phyloP scores from a whole-genome alignment of 2,888 invertebrate species.

The Cephus spinipes region DNA sequence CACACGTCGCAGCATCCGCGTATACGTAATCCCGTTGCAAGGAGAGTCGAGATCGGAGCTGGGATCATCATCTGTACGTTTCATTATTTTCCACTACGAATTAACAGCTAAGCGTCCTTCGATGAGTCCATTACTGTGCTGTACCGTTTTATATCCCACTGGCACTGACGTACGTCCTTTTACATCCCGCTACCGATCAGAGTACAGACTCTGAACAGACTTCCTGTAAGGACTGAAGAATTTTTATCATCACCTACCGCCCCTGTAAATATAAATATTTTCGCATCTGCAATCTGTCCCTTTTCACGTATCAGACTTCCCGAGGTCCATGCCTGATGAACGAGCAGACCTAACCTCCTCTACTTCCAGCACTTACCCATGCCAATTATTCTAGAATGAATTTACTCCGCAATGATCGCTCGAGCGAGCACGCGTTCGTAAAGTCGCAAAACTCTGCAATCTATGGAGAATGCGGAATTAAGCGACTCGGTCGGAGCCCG shows the following conservation, averaged over 20 bases:
- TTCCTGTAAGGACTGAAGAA: no score
- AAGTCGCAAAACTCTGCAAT: slow-evolving; percentile 33
- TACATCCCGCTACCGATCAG: no score
- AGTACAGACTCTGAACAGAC: no score
- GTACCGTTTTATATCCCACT: no score
- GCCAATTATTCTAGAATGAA: background rate
- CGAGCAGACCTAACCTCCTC: background rate
- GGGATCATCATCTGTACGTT: background rate
- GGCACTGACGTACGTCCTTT: no score
- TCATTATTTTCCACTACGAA: background rate
- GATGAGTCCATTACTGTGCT: background rate
- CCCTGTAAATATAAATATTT: background rate
- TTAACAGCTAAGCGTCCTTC: background rate
- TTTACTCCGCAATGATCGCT: background rate
- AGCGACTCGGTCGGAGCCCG: slow-evolving; percentile 27
- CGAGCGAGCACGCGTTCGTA: background rate
- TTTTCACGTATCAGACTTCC: background rate
- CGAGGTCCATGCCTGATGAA: background rate
- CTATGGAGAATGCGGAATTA: slow-evolving; percentile 45
- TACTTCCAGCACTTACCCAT: background rate
- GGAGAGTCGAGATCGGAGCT: background rate
- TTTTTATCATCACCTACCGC: background rate
- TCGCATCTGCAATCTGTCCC: background rate
- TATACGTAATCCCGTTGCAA: background rate
- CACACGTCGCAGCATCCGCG: background rate